These are phyloP conservation scores for Zalophus californianus DNA, from an alignment of 2,797 vertebrate genomes.

Conservation along the genomic window DNA sequence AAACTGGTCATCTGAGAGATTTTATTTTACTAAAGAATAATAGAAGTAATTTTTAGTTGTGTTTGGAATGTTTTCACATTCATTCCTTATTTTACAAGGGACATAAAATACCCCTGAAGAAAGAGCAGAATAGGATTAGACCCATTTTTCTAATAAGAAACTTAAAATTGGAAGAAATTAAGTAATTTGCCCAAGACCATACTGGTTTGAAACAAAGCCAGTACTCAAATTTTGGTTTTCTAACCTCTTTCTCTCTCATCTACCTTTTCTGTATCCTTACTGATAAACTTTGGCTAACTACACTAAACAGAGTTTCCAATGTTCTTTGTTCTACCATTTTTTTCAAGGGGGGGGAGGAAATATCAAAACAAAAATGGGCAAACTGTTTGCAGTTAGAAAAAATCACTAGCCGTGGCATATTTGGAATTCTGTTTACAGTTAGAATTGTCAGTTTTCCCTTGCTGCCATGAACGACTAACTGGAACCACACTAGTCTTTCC, in stretches of 20 bases:
- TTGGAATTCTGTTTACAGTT: not conserved
- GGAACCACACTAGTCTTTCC: not conserved
- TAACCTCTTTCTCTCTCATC: not conserved
- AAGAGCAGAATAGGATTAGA: not conserved
- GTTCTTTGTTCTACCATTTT: not conserved
- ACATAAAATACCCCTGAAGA: not conserved
- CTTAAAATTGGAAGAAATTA: constrained; percentile 42
- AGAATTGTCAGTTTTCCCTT: not conserved
- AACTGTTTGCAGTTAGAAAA: not conserved
- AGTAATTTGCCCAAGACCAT: not conserved
- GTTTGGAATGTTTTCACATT: not conserved
- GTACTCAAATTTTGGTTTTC: not conserved
- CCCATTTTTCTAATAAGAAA: not conserved
- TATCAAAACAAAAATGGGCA: not conserved
- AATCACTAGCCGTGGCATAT: not conserved
- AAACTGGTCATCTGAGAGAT: not conserved
- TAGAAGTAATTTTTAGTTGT: not conserved
- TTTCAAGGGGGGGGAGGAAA: not conserved
- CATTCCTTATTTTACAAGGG: not conserved
- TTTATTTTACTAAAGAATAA: constrained; percentile 50
- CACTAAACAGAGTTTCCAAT: not conserved
- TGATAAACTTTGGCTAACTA: not conserved
- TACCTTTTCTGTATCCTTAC: not conserved
- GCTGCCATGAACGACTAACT: not conserved
- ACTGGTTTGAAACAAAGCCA: not conserved